These are phyloP conservation scores for Casuarius casuarius DNA, from an alignment of 2,113 vertebrate species.

Conservation along the genomic window DNA sequence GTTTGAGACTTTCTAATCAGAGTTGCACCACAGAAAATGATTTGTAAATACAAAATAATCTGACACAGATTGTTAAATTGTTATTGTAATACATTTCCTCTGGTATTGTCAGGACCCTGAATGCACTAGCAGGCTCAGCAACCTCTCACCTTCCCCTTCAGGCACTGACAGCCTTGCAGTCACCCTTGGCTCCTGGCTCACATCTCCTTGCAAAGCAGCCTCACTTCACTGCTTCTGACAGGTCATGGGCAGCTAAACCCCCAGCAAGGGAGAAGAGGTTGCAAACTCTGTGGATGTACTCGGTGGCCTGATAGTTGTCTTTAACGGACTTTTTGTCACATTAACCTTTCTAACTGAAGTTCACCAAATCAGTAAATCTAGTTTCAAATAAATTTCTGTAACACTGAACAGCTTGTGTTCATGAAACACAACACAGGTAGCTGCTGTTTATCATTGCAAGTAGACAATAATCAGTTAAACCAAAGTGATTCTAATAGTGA, in stretches of 20 bases:
- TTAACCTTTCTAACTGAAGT: not conserved
- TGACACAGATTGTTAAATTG: not conserved
- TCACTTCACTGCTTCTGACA: no score
- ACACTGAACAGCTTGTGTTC: not conserved
- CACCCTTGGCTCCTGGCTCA: not conserved
- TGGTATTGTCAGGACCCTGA: not conserved
- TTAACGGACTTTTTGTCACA: not conserved
- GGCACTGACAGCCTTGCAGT: not conserved
- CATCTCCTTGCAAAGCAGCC: not conserved
- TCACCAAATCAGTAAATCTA: not conserved
- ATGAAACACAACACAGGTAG: not conserved
- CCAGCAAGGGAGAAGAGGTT: not conserved
- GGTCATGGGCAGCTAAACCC: no score
- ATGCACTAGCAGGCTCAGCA: not conserved
- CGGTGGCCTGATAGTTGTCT: not conserved
- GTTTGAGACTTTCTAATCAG: not conserved
- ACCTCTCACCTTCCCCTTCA: not conserved
- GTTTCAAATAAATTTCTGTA: not conserved
- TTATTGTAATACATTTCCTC: not conserved
- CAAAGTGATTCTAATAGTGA: not conserved
- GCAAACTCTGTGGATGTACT: not conserved
- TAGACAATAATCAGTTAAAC: not conserved
- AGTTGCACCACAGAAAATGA: not conserved
- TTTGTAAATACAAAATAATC: not conserved
- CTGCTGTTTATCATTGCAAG: not conserved